Evolutionary conservation across 2,113 vertebrate species (phyloP).

Genomic region (Calonectris borealis): DNA sequence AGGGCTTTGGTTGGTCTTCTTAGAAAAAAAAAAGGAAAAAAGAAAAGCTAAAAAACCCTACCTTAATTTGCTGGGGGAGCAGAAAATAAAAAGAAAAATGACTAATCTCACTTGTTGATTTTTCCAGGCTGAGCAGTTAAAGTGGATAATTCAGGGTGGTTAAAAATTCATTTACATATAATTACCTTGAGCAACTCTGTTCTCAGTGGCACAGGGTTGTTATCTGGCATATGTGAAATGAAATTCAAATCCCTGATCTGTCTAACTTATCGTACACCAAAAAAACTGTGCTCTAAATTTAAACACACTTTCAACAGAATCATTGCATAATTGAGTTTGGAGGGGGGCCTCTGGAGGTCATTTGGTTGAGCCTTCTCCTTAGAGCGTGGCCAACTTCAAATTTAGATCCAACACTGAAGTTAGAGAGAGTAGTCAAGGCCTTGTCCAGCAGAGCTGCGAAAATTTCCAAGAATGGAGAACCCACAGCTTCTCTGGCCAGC

Average conservation of each 20-base stretch:
- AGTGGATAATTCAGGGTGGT: background rate
- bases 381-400: background rate
- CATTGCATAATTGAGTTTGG: background rate
- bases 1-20: background rate
- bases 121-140: background rate
- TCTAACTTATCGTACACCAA: background rate
- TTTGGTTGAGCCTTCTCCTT: background rate
- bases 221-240: conserved; percentile 15
- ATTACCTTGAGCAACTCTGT: background rate
- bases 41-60: background rate
- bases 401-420: background rate
- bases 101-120: background rate
- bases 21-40: background rate
- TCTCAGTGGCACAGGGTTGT: background rate
- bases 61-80: background rate
- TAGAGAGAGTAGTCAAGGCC: background rate
- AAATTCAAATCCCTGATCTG: conserved; percentile 33
- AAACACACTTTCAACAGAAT: background rate
- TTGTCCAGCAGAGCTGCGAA: background rate
- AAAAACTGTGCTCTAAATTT: background rate
- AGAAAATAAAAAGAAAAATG: background rate
- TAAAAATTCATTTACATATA: conserved; percentile 46
- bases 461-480: background rate
- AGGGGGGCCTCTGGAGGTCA: background rate
- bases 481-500: background rate